These are phyloP conservation scores for Alcis repandata DNA, from an alignment of 2,888 invertebrate genomes.

Conservation along the genomic window DNA sequence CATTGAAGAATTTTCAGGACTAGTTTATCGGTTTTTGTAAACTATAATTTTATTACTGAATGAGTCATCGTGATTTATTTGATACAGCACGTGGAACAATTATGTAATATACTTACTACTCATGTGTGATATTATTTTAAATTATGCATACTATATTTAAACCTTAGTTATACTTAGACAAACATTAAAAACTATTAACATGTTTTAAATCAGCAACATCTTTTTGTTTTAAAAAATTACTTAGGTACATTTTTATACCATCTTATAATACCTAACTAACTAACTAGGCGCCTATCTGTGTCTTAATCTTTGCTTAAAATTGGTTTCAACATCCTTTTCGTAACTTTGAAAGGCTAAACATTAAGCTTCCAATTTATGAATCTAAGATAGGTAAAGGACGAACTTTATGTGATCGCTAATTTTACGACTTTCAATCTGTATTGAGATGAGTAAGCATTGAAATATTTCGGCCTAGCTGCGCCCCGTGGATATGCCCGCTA, in stretches of 20 bases:
- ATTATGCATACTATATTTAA: too few species aligned
- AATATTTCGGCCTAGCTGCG: constrained; percentile 6
- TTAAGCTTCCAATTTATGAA: constrained; percentile 43
- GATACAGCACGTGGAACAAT: neutral
- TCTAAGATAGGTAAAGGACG: constrained; percentile 38
- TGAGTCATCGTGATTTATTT: constrained; percentile 11
- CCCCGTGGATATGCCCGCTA: neutral
- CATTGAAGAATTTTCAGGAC: constrained; percentile 4
- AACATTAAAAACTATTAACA: too few species aligned
- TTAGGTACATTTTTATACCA: too few species aligned
- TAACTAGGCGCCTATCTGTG: neutral
- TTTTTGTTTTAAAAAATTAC: neutral
- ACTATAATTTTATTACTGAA: neutral
- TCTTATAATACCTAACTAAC: neutral
- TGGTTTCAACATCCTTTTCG: constrained; percentile 13
- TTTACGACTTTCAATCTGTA: constrained; percentile 34
- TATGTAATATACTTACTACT: too few species aligned
- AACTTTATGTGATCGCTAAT: constrained; percentile 40
- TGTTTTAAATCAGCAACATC: neutral
- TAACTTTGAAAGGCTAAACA: constrained; percentile 31
- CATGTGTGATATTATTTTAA: too few species aligned
- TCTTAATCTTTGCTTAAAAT: constrained; percentile 19
- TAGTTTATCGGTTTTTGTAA: neutral
- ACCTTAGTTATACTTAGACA: too few species aligned
- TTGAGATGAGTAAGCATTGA: constrained; percentile 18